phyloP scores from a whole-genome alignment of 2,113 vertebrate genomes.

The Pangasianodon hypophthalmus region DNA sequence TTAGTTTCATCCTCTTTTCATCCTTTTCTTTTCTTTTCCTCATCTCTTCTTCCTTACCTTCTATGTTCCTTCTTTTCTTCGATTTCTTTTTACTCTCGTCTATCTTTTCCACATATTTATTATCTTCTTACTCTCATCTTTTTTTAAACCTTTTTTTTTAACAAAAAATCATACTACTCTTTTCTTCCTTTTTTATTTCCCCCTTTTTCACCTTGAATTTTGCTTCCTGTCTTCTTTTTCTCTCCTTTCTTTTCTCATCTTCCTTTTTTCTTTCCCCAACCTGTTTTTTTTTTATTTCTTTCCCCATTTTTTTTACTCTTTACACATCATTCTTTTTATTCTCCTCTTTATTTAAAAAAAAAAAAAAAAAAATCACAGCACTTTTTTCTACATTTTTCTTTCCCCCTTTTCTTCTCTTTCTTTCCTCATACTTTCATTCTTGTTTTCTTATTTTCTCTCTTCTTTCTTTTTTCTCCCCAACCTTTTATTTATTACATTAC shows the following conservation, averaged over 20 bases:
- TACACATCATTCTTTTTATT: too few relatives aligned
- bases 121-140: neutral
- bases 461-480: too few relatives aligned
- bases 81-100: neutral
- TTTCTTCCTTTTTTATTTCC: neutral
- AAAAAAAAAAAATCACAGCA: too few relatives aligned
- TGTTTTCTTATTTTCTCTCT: accelerated
- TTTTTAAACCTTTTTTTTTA: too few relatives aligned
- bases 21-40: neutral
- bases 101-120: neutral
- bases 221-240: neutral
- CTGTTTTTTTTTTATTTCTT: too few relatives aligned
- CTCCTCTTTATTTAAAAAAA: neutral
- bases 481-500: neutral
- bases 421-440: too few relatives aligned
- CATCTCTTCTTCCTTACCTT: too few relatives aligned
- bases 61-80: neutral
- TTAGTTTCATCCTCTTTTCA: too few relatives aligned
- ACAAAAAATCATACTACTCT: neutral
- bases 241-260: neutral
- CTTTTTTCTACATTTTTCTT: neutral
- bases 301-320: too few relatives aligned
- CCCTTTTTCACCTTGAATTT: neutral
- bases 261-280: neutral
- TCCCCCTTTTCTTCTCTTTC: neutral